Conservation (phyloP, 1,140 invertebrate species). For the Drosophila repletoides region DNA sequence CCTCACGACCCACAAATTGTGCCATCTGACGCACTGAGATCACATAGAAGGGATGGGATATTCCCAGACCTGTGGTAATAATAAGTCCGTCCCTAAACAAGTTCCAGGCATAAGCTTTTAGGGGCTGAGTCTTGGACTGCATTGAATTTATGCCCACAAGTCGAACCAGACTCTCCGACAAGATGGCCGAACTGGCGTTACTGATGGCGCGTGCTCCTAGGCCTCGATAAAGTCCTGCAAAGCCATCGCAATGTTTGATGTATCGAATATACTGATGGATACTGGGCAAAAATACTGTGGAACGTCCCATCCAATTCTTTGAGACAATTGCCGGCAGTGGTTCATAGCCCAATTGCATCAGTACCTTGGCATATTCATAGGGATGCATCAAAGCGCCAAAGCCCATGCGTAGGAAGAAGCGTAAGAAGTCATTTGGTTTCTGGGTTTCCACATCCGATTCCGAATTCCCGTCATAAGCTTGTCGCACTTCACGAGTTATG, state of each 20-base stretch:
- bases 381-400: slow-evolving; percentile 43
- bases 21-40: slow-evolving; percentile 56
- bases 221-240: slow-evolving; percentile 45
- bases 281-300: slow-evolving; percentile 26
- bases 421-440: slow-evolving; percentile 25
- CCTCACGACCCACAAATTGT: slow-evolving; percentile 49
- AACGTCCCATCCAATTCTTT: slow-evolving; percentile 13
- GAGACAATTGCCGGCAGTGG: slow-evolving; percentile 15
- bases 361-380: slow-evolving; percentile 47
- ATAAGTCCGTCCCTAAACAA: slow-evolving; percentile 23
- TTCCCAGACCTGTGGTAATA: slow-evolving; percentile 21
- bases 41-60: slow-evolving; percentile 55
- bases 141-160: slow-evolving; percentile 3
- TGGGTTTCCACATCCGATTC: neutral
- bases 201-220: slow-evolving; percentile 31
- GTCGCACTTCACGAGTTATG: too few relatives aligned
- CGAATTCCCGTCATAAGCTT: neutral
- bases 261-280: slow-evolving; percentile 46
- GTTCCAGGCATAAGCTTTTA: slow-evolving; percentile 23
- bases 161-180: slow-evolving; percentile 24
- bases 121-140: neutral
- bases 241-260: slow-evolving; percentile 40
- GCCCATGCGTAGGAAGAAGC: slow-evolving; percentile 41
- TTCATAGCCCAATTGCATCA: slow-evolving; percentile 62
- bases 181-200: neutral